phyloP scores from a whole-genome alignment of 2,797 vertebrate genomes.

The Acipenser ruthenus region DNA sequence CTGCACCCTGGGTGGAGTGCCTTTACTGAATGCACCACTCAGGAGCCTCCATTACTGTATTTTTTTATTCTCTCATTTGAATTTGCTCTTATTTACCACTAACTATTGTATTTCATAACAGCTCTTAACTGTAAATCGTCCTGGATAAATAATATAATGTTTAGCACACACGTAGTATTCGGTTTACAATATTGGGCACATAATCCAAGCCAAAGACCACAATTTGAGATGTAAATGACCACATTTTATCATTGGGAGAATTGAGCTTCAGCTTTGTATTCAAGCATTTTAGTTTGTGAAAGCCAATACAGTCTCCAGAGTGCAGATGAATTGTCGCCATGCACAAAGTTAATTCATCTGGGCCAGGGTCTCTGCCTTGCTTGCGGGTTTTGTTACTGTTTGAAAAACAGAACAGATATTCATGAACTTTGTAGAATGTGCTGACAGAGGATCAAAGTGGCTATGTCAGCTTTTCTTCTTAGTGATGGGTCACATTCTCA shows the following conservation, averaged over 20 bases:
- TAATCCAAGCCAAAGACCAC: not conserved
- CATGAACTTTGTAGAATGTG: conserved; percentile 9
- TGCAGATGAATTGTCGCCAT: not conserved
- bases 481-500: conserved; percentile 4
- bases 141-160: no score
- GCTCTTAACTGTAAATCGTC: no score
- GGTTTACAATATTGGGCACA: no score
- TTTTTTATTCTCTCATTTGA: no score
- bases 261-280: not conserved
- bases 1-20: no score
- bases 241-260: no score
- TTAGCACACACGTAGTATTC: no score
- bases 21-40: no score
- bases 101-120: no score
- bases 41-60: no score
- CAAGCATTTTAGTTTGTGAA: not conserved
- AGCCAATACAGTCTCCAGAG: not conserved
- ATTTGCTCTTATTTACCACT: no score
- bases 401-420: not conserved
- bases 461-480: conserved; percentile 4
- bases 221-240: no score
- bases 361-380: not conserved
- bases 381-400: not conserved
- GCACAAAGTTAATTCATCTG: not conserved
- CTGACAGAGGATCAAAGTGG: conserved; percentile 4